Conservation (phyloP, 2,888 invertebrate species). For the Peribatodes rhomboidaria region DNA sequence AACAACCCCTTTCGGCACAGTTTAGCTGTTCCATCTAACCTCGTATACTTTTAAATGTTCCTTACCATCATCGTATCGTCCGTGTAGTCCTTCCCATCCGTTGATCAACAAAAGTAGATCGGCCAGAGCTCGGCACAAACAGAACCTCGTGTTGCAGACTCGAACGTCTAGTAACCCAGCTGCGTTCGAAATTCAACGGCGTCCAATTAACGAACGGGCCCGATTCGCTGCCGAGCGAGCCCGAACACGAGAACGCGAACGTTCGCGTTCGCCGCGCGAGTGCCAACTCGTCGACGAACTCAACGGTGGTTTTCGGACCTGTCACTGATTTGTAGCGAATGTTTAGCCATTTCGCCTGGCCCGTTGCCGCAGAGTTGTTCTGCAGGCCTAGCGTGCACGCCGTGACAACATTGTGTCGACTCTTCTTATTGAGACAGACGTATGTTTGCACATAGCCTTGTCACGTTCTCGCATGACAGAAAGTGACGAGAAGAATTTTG, state of each 20-base stretch:
- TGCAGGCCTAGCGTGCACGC: too few relatives aligned
- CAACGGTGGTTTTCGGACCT: slow-evolving; percentile 86
- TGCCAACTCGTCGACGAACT: slow-evolving; percentile 72
- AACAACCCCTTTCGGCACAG: background rate
- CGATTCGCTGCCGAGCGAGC: slow-evolving; percentile 77
- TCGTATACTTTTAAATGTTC: slow-evolving; percentile 15
- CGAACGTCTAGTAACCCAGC: slow-evolving; percentile 86
- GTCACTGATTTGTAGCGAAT: slow-evolving; percentile 87
- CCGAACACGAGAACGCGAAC: slow-evolving; percentile 71
- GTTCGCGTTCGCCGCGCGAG: slow-evolving; percentile 69
- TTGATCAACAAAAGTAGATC: slow-evolving; percentile 48
- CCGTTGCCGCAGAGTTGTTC: slow-evolving; percentile 66
- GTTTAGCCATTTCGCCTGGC: slow-evolving; percentile 60
- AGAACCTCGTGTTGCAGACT: slow-evolving; percentile 79
- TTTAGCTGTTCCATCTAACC: slow-evolving; percentile 1
- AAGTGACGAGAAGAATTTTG: too few relatives aligned
- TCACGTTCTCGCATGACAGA: too few relatives aligned
- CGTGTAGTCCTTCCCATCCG: slow-evolving; percentile 20
- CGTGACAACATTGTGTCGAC: too few relatives aligned
- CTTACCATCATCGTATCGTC: slow-evolving; percentile 9
- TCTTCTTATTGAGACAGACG: too few relatives aligned
- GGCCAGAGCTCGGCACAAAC: slow-evolving; percentile 51
- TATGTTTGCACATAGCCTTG: too few relatives aligned
- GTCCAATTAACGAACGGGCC: slow-evolving; percentile 75
- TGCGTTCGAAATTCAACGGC: slow-evolving; percentile 83